Percentiles rank a stretch among this genome's conserved stretches.
These are phyloP conservation scores for Octomys mimax DNA, from an alignment of 2,797 vertebrate species.

Conservation along the genomic window DNA sequence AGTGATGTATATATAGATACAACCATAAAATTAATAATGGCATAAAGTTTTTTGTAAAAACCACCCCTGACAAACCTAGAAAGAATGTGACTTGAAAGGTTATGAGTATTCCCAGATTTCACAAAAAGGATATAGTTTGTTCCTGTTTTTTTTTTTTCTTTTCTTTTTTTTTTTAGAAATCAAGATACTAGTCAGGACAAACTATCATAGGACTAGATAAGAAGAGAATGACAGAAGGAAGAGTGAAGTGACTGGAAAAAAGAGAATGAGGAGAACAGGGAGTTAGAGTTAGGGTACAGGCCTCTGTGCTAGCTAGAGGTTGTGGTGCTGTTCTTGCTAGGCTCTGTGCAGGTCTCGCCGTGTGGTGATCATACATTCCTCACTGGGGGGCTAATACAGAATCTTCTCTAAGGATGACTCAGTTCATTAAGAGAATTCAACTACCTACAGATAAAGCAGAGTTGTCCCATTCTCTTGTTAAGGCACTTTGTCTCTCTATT, in stretches of 20 bases:
- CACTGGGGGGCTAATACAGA: neutral
- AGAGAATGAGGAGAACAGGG: neutral
- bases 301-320: neutral
- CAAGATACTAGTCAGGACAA: neutral
- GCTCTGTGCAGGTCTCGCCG: neutral
- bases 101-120: neutral
- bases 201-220: neutral
- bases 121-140: neutral
- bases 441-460: neutral
- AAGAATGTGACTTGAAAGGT: neutral
- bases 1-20: neutral
- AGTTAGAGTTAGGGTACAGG: accelerated
- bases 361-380: neutral
- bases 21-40: neutral
- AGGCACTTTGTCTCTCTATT: neutral
- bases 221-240: neutral
- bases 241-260: neutral
- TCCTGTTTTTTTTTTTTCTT: neutral
- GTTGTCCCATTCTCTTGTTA: neutral
- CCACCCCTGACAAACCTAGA: neutral
- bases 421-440: neutral
- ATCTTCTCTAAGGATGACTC: neutral
- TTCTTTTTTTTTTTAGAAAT: neutral
- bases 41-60: neutral
- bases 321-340: neutral